A percentile compares a stretch with the other conserved stretches of the same genome.
Conservation (phyloP, 2,797 vertebrate genomes). For the Pelodytes ibericus region DNA sequence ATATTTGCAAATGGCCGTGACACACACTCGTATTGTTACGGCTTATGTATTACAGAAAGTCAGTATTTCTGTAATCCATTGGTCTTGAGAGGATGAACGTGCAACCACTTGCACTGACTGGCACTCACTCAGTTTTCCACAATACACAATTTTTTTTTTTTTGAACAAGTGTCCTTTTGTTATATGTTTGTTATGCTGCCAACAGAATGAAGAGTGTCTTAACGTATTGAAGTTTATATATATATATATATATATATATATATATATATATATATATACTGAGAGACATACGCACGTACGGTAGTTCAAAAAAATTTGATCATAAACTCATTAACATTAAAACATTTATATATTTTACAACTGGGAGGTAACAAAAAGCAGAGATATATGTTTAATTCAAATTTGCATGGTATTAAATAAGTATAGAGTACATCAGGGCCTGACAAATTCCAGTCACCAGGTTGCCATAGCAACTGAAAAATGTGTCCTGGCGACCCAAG, state of each 20-base stretch:
- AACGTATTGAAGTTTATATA: background rate
- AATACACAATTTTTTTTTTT: slow-evolving; percentile 65
- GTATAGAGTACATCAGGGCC: no score
- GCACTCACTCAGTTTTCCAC: slow-evolving; percentile 72
- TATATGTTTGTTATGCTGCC: slow-evolving; percentile 56
- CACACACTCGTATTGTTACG: background rate
- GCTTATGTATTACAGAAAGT: slow-evolving; percentile 7
- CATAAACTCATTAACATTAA: no score
- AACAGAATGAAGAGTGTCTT: slow-evolving; percentile 16
- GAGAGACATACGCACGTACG: no score
- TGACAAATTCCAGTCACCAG: no score
- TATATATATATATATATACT: no score
- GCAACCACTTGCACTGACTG: slow-evolving; percentile 71
- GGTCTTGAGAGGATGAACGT: slow-evolving; percentile 65
- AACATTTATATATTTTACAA: no score
- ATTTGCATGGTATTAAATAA: no score
- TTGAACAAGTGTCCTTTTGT: slow-evolving; percentile 74
- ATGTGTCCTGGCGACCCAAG: no score
- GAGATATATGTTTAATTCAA: no score
- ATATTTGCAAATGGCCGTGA: background rate
- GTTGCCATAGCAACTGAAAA: no score
- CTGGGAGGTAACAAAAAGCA: no score
- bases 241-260: background rate
- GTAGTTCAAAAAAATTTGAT: no score
- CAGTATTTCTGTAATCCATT: slow-evolving; percentile 63